Evolutionary conservation across 2,113 vertebrate genomes (phyloP).

Genomic region (Poecile atricapillus): DNA sequence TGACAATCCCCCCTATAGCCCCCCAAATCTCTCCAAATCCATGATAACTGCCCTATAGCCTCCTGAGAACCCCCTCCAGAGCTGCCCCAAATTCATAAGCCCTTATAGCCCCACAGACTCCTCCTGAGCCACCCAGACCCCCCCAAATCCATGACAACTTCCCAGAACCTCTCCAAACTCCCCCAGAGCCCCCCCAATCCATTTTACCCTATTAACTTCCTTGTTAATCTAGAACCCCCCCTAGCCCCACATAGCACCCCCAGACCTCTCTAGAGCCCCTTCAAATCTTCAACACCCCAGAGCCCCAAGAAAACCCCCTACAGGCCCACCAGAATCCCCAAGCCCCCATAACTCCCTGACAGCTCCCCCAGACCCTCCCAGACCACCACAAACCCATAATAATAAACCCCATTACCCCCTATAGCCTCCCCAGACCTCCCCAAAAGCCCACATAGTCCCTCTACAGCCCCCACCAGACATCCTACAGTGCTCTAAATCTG

Average conservation of each 20-base stretch:
- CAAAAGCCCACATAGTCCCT: not conserved
- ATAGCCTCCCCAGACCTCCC: not conserved
- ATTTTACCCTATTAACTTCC: not conserved
- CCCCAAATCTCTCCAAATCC: not conserved
- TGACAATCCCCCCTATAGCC: not conserved
- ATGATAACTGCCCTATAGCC: not conserved
- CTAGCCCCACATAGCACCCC: not conserved
- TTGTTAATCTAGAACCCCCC: not conserved
- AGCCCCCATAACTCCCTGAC: not conserved
- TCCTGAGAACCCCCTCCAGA: not conserved
- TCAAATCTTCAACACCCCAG: no score
- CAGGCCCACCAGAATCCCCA: not conserved
- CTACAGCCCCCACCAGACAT: not conserved
- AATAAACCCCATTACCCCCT: not conserved
- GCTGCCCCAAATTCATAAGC: not conserved
- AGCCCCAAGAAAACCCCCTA: not conserved
- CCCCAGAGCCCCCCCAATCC: not conserved
- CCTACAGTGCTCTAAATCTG: not conserved
- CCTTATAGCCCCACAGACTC: no score
- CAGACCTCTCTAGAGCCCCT: not conserved
- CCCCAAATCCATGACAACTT: not conserved
- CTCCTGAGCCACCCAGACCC: rapidly evolving
- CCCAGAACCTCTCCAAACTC: not conserved
- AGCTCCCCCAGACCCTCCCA: not conserved
- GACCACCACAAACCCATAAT: not conserved